Evolutionary conservation across 2,888 invertebrate genomes (phyloP).

Genomic region (Papilio demoleus): DNA sequence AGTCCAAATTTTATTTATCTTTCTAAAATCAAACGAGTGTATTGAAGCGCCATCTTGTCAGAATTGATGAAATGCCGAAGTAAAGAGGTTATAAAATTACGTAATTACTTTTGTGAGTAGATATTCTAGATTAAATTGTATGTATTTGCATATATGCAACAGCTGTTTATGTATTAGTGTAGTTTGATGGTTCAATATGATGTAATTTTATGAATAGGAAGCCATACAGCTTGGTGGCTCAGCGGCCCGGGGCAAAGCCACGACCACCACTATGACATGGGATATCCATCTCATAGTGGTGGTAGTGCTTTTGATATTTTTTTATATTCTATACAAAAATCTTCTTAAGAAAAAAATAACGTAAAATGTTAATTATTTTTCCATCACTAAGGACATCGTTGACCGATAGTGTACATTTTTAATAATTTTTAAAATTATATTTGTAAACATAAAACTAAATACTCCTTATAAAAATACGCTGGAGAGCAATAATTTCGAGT

Average conservation of each 20-base stretch:
- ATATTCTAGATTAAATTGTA: too few species aligned
- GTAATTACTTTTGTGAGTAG: too few species aligned
- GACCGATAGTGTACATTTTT: too few species aligned
- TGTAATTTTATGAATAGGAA: neutral
- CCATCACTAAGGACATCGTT: too few species aligned
- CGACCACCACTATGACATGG: slow-evolving; percentile 19
- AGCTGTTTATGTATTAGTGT: neutral
- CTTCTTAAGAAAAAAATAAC: neutral
- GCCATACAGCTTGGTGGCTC: slow-evolving; percentile 7
- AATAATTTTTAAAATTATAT: too few species aligned
- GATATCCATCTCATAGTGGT: slow-evolving; percentile 14
- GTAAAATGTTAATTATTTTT: too few species aligned
- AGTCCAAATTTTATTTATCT: neutral
- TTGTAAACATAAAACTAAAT: too few species aligned
- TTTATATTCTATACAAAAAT: neutral
- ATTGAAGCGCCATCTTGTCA: neutral
- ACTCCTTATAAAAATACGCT: too few species aligned
- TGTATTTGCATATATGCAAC: neutral
- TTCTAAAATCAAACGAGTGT: too few species aligned
- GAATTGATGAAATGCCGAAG: neutral
- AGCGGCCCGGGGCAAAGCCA: neutral
- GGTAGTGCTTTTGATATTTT: slow-evolving; percentile 4
- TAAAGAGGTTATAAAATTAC: too few species aligned
- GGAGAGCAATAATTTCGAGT: too few species aligned
- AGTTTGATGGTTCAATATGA: neutral